These are phyloP conservation scores for Hermaeophaga mercurialis DNA, from an alignment of 2,888 invertebrate genomes.

Conservation along the genomic window DNA sequence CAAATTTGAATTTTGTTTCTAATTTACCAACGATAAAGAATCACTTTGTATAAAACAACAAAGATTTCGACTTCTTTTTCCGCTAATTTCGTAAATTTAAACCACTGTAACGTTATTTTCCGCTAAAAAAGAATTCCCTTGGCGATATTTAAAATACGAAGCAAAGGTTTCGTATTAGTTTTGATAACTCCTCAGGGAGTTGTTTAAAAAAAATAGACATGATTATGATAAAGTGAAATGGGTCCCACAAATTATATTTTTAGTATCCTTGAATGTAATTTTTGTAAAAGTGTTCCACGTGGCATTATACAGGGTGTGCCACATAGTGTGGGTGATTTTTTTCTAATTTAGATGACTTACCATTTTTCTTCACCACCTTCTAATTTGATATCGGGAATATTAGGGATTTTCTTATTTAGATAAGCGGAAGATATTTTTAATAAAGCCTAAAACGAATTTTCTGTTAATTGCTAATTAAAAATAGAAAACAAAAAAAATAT, in stretches of 20 bases:
- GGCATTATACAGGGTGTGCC: too few relatives aligned
- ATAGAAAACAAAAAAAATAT: conserved; percentile 39
- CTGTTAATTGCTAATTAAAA: not conserved
- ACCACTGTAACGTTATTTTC: too few relatives aligned
- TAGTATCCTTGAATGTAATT: too few relatives aligned
- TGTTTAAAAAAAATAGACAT: not conserved
- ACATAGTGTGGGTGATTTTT: too few relatives aligned
- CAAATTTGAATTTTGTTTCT: too few relatives aligned
- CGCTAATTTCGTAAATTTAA: too few relatives aligned
- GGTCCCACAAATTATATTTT: conserved; percentile 4
- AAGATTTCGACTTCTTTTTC: too few relatives aligned
- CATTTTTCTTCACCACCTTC: conserved; percentile 91
- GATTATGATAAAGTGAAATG: not conserved
- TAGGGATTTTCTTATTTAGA: conserved; percentile 91
- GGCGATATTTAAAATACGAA: not conserved
- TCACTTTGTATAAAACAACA: too few relatives aligned
- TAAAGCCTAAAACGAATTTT: conserved; percentile 68
- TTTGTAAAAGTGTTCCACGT: too few relatives aligned
- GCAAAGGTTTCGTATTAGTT: not conserved
- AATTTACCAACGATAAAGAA: too few relatives aligned
- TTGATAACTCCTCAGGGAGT: not conserved
- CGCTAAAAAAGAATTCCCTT: too few relatives aligned
- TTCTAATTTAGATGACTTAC: conserved; percentile 65
- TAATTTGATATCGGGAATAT: conserved; percentile 87
- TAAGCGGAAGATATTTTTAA: conserved; percentile 90